A percentile compares a stretch with the other conserved stretches of the same genome.
phyloP scores from a whole-genome alignment of 1,140 invertebrate genomes.

The Sesamia nonagrioides region DNA sequence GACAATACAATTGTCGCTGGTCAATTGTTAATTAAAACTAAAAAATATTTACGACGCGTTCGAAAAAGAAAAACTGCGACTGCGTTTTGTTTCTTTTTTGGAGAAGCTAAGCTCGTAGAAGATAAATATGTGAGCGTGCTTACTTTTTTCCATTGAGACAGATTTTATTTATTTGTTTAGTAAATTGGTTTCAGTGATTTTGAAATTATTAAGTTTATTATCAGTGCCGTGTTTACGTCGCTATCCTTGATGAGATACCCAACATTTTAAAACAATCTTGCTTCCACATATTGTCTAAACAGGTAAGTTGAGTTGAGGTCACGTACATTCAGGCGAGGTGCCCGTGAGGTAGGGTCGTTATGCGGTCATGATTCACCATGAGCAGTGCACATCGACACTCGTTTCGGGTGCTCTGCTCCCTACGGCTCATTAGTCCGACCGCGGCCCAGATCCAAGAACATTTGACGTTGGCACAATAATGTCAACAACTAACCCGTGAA shows the following conservation, averaged over 20 bases:
- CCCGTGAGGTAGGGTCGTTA: slow-evolving; percentile 47
- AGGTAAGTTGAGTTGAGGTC: slow-evolving; percentile 21
- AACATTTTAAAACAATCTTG: background rate
- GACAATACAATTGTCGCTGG: slow-evolving; percentile 5
- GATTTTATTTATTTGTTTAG: background rate
- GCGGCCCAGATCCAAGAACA: slow-evolving; percentile 41
- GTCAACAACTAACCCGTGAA: slow-evolving; percentile 29
- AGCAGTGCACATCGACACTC: slow-evolving; percentile 43
- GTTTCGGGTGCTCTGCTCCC: slow-evolving; percentile 34
- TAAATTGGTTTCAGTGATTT: background rate
- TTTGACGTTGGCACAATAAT: slow-evolving; percentile 35
- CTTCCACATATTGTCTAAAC: background rate
- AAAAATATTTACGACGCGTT: slow-evolving; percentile 18
- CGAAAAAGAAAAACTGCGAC: slow-evolving; percentile 7
- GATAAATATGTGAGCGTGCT: slow-evolving; percentile 3
- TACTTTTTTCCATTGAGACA: slow-evolving; percentile 1
- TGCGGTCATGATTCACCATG: slow-evolving; percentile 9
- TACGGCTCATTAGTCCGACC: slow-evolving; percentile 49
- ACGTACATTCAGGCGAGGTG: slow-evolving; percentile 27
- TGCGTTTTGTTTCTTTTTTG: slow-evolving; percentile 12
- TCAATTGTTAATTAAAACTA: slow-evolving; percentile 22
- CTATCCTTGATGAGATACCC: background rate
- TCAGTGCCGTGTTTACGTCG: background rate
- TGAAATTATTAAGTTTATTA: background rate
- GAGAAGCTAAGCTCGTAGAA: slow-evolving; percentile 7